Evolutionary conservation across 2,113 vertebrate genomes (phyloP).

Genomic region (Hypomesus transpacificus): DNA sequence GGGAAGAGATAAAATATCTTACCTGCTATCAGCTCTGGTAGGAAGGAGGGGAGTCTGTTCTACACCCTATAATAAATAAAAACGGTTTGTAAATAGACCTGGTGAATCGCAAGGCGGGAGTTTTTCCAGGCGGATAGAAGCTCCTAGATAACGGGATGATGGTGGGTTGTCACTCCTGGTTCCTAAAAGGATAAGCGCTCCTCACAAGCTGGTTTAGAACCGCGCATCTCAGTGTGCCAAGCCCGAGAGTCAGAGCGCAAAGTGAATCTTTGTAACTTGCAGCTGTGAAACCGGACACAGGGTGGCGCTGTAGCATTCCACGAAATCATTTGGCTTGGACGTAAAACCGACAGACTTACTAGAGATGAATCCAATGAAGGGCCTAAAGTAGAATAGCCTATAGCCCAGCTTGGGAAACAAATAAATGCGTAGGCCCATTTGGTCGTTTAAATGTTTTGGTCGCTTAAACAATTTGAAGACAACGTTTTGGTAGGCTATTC

Average conservation of each 20-base stretch:
- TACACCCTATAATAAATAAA: background rate
- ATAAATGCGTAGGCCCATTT: too few species aligned
- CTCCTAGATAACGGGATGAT: background rate
- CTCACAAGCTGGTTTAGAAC: slow-evolving; percentile 40
- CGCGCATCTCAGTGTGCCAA: slow-evolving; percentile 43
- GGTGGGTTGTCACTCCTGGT: slow-evolving; percentile 30
- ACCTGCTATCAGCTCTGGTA: slow-evolving; percentile 52
- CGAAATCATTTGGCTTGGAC: too few species aligned
- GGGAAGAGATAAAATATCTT: slow-evolving; percentile 28
- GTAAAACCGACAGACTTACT: too few species aligned
- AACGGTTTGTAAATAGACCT: background rate
- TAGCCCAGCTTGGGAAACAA: too few species aligned
- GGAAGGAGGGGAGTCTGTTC: background rate
- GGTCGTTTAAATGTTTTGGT: too few species aligned
- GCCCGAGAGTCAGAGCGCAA: slow-evolving; percentile 34
- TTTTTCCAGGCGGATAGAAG: slow-evolving; percentile 30
- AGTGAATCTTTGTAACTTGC: slow-evolving; percentile 32
- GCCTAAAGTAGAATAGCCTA: too few species aligned
- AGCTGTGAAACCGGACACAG: slow-evolving; percentile 29
- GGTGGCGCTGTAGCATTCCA: slow-evolving; percentile 47
- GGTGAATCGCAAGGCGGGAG: slow-evolving; percentile 17
- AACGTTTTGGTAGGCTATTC: too few species aligned
- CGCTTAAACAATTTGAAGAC: too few species aligned
- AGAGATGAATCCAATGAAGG: too few species aligned
- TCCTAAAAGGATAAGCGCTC: slow-evolving; percentile 11